Conservation (phyloP, 1,140 invertebrate species). For the Drosophila ogumai region DNA sequence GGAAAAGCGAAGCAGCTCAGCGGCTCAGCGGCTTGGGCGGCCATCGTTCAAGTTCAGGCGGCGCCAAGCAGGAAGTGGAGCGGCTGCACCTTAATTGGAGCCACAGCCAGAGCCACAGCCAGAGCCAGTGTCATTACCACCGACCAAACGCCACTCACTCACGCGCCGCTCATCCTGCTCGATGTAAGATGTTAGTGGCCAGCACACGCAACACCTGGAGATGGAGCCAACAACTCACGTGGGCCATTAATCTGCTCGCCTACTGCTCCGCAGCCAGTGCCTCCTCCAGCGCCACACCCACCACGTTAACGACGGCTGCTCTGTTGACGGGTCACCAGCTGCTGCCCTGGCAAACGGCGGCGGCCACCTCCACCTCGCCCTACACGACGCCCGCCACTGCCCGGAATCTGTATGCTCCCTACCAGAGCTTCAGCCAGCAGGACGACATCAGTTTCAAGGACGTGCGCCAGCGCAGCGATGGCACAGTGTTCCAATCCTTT, state of each 20-base stretch:
- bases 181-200: conserved; percentile 84
- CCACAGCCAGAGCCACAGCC: conserved; percentile 50
- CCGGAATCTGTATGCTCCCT: conserved; percentile 80
- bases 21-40: conserved; percentile 49
- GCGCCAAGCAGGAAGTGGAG: conserved; percentile 70
- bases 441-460: conserved; percentile 76
- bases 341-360: conserved; percentile 62
- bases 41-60: conserved; percentile 71
- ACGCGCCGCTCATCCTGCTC: conserved; percentile 64
- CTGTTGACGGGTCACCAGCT: conserved; percentile 66
- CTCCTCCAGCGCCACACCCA: conserved; percentile 36
- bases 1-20: conserved; percentile 64
- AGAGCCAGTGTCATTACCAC: conserved; percentile 73
- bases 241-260: conserved; percentile 52
- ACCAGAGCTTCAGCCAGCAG: conserved; percentile 73
- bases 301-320: conserved; percentile 49
- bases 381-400: conserved; percentile 53
- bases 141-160: conserved; percentile 25
- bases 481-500: conserved; percentile 72
- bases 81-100: conserved; percentile 77
- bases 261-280: conserved; percentile 44
- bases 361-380: conserved; percentile 12
- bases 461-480: conserved; percentile 66
- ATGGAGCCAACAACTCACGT: conserved; percentile 64
- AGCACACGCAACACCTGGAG: conserved; percentile 53